Evolutionary conservation across 2,888 invertebrate species (phyloP).

Genomic region (Agonopterix arenella): DNA sequence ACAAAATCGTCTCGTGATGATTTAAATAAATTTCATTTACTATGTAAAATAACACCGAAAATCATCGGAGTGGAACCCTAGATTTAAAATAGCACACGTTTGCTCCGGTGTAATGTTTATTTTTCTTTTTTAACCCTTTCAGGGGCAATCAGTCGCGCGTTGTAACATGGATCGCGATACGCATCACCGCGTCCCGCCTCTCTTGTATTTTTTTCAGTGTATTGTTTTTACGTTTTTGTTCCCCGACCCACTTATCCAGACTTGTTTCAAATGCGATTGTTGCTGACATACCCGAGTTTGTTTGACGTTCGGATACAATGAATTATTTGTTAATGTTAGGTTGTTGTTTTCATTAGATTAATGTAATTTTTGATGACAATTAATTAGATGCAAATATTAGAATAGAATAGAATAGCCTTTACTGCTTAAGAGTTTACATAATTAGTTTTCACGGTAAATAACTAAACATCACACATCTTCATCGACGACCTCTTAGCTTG

Average conservation of each 20-base stretch:
- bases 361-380: no score
- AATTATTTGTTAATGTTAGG: no score
- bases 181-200: constrained; percentile 38
- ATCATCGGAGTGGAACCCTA: neutral
- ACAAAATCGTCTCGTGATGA: no score
- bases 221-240: constrained; percentile 29
- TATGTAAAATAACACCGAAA: neutral
- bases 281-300: neutral
- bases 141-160: constrained; percentile 61
- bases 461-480: no score
- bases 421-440: no score
- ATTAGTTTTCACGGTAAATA: no score
- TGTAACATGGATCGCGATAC: constrained; percentile 49
- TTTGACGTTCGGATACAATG: neutral
- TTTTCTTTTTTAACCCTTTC: constrained; percentile 52
- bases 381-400: no score
- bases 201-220: constrained; percentile 18
- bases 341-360: no score
- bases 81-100: neutral
- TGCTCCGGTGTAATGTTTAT: constrained; percentile 33
- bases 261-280: neutral
- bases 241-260: constrained; percentile 18
- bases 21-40: no score
- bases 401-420: no score
- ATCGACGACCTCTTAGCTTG: no score